phyloP scores from a whole-genome alignment of 2,888 invertebrate species.

The Temnothorax rugatulus region DNA sequence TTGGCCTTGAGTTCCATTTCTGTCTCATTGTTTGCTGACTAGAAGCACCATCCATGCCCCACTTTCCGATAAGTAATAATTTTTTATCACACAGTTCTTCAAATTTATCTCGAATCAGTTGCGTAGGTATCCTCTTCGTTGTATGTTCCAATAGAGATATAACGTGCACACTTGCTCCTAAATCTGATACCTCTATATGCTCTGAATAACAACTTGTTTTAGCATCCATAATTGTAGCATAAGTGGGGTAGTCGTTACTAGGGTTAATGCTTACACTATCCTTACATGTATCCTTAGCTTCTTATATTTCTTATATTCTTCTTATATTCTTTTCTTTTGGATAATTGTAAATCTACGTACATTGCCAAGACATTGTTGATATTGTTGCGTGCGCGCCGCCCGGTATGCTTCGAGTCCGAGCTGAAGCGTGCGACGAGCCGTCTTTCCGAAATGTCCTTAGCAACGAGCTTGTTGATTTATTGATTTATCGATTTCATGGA shows the following conservation, averaged over 20 bases:
- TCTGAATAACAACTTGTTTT: background rate
- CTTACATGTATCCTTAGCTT: background rate
- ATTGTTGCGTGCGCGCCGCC: too few relatives aligned
- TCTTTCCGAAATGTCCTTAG: too few relatives aligned
- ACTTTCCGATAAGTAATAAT: background rate
- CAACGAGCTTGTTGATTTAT: too few relatives aligned
- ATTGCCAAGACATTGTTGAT: background rate
- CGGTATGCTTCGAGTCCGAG: too few relatives aligned
- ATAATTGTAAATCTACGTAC: background rate
- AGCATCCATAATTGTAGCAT: background rate
- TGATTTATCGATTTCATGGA: too few relatives aligned
- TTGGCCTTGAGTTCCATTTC: background rate
- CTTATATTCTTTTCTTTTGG: too few relatives aligned
- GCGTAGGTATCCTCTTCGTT: background rate
- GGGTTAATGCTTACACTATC: background rate
- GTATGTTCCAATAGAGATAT: background rate
- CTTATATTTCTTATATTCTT: too few relatives aligned
- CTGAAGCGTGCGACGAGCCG: too few relatives aligned
- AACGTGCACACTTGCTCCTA: background rate
- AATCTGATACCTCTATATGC: background rate
- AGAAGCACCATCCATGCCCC: background rate
- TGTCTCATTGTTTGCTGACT: background rate
- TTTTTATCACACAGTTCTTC: background rate
- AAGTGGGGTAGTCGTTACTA: background rate
- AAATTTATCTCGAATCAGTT: background rate